These are phyloP conservation scores for Trachelus tabidus DNA, from an alignment of 2,888 invertebrate species.

Conservation along the genomic window DNA sequence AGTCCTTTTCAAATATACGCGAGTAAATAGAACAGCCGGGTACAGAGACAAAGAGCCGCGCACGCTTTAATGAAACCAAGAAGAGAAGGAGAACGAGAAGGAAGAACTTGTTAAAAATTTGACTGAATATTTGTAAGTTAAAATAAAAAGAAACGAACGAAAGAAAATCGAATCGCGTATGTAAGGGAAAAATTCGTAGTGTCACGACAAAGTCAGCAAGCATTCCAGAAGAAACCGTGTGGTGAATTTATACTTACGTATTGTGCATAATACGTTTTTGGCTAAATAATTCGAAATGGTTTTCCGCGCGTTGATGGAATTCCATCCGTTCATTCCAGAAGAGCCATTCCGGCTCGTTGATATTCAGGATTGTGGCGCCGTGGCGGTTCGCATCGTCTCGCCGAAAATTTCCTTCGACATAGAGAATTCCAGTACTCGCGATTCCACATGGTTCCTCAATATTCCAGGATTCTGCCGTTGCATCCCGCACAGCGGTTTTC, in stretches of 20 bases:
- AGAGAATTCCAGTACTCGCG: not conserved
- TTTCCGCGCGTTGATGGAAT: not conserved
- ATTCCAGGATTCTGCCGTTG: not conserved
- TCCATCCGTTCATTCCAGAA: not conserved
- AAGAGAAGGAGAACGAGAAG: not conserved
- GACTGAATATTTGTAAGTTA: not conserved
- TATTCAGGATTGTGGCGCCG: not conserved
- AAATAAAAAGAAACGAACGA: not conserved
- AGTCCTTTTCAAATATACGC: not conserved
- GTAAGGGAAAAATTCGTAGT: not conserved
- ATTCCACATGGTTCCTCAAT: not conserved
- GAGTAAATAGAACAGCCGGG: not conserved
- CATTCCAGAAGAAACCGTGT: not conserved
- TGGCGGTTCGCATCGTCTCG: not conserved
- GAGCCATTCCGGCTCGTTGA: not conserved
- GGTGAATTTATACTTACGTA: not conserved
- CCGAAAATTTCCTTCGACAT: not conserved
- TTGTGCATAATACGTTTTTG: not conserved
- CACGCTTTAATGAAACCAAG: constrained; percentile 2
- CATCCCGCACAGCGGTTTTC: not conserved
- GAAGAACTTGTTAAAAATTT: not conserved
- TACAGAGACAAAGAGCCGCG: not conserved
- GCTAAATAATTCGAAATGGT: not conserved
- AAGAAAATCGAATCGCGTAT: not conserved
- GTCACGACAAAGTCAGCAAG: not conserved